Base-by-base conservation (phyloP, 2,888 invertebrate species). In the Drosophila rellima region DNA sequence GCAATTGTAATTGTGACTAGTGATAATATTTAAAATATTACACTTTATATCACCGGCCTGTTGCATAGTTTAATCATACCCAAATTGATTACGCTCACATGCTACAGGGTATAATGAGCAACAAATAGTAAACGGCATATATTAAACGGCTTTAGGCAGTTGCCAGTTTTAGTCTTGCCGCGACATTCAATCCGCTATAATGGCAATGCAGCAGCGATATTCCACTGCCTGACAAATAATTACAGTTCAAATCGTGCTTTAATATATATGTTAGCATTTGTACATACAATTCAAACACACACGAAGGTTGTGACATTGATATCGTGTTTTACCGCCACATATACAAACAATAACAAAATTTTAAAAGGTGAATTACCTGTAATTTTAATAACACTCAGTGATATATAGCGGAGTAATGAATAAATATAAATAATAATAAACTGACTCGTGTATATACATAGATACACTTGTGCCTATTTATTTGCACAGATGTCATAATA, bases 161-260 rank as follows among this genome's bases (percentile, higher is more conserved):
- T 35, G 23, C 10, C 7, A 33, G 45, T 33, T 59, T 84, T 67
- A 85, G 88, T 89, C 60, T 61, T 69, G 47, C 47, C 75, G 74
- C 70, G 70, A 42, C 69, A 29, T 47, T 70, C 88, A 59, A 59
- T 20, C 69, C 39, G 71, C 56, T 68, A 74, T 50, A 68, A 80
- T 80, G 87, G 72, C 65, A 50, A 33, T 11, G 37, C 51, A 29
- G 20, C 40, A 20, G 10, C 47, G 40, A 66, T 60, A 15, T 18
- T 59, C 26, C 13, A 54, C 29, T 56, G 20, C 37, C 60, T 37
- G 48, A 44, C 3, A 45, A 31, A 54, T 11, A 17, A 3, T 6
- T 23, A 23, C 5, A 48, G 35, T 10, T 35, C 31, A 7, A 40
- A 42, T 39, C 33, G 17, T 39, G 50, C 35, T 39, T 10, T 47